phyloP scores from a whole-genome alignment of 2,888 invertebrate species.

The Mylabris sibirica region DNA sequence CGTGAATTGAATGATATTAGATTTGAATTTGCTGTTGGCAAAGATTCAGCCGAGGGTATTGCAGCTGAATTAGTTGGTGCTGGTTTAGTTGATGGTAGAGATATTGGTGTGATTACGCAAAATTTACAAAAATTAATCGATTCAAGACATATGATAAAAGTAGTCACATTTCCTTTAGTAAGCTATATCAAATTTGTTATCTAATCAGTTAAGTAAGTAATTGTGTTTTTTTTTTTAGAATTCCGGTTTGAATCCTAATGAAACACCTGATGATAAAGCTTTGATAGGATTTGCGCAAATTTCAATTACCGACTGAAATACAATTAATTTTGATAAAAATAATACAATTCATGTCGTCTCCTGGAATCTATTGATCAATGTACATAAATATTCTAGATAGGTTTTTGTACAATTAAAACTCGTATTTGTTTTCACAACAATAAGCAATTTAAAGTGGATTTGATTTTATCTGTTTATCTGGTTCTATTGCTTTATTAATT shows the following conservation, averaged over 20 bases:
- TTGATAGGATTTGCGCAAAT: conserved; percentile 98
- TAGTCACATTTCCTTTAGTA: conserved; percentile 89
- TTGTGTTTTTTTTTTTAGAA: conserved; percentile 62
- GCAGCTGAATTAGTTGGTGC: conserved; percentile 94
- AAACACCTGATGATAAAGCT: conserved; percentile 91
- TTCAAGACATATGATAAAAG: conserved; percentile 70
- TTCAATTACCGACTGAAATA: conserved; percentile 82
- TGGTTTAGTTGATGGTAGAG: conserved; percentile 90
- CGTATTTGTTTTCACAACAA: conserved; percentile 23
- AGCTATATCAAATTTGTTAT: conserved; percentile 48
- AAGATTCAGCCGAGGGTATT: conserved; percentile 91
- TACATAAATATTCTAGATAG: conserved; percentile 45
- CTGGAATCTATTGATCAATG: conserved; percentile 55
- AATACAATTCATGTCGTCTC: conserved; percentile 42
- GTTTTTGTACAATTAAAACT: conserved; percentile 36
- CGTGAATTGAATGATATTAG: conserved; percentile 96
- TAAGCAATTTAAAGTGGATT: conserved; percentile 16
- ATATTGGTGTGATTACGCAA: conserved; percentile 89
- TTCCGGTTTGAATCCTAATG: conserved; percentile 75
- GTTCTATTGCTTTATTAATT: conserved; percentile 22
- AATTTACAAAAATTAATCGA: conserved; percentile 93
- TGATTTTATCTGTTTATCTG: conserved; percentile 13
- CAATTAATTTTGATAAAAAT: conserved; percentile 39
- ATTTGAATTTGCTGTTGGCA: conserved; percentile 93
- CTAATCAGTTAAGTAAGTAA: not conserved